phyloP scores from a whole-genome alignment of 2,888 invertebrate genomes.

The Rhamphomyia laevipes region DNA sequence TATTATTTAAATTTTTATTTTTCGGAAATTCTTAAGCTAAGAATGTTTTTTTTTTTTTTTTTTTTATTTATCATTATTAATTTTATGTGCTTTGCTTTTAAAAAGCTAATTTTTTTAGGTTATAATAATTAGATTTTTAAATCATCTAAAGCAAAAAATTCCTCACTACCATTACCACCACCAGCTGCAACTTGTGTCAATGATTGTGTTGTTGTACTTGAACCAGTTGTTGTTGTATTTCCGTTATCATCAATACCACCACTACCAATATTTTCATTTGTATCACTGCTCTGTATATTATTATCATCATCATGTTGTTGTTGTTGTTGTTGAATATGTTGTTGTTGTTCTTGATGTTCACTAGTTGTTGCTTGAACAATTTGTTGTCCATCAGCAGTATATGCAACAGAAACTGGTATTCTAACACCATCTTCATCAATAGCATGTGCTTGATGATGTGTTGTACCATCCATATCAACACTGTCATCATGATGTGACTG shows the following conservation, averaged over 20 bases:
- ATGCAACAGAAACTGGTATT: constrained; percentile 38
- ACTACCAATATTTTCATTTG: constrained; percentile 13
- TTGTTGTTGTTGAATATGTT: constrained; percentile 18
- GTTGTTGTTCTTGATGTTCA: constrained; percentile 21
- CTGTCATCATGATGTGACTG: constrained; percentile 36
- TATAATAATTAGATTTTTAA: constrained; percentile 15
- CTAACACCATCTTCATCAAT: constrained; percentile 37
- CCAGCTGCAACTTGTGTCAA: constrained; percentile 14
- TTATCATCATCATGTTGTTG: constrained; percentile 9
- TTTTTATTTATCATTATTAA: too few relatives aligned
- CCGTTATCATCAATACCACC: neutral
- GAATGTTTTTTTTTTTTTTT: too few relatives aligned
- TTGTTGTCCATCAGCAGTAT: constrained; percentile 34
- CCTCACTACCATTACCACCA: constrained; percentile 15
- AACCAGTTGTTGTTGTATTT: constrained; percentile 17
- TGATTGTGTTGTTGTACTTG: constrained; percentile 19
- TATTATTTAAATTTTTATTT: too few relatives aligned
- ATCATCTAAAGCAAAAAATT: constrained; percentile 30
- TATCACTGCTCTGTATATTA: too few relatives aligned
- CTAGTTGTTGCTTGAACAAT: constrained; percentile 27
- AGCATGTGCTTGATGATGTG: constrained; percentile 25
- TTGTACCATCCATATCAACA: neutral
- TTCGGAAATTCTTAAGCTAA: too few relatives aligned
- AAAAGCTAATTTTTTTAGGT: too few relatives aligned
- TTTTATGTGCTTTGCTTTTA: too few relatives aligned